Base-by-base conservation (phyloP, 1,140 invertebrate genomes). In the Galendromus occidentalis region DNA sequence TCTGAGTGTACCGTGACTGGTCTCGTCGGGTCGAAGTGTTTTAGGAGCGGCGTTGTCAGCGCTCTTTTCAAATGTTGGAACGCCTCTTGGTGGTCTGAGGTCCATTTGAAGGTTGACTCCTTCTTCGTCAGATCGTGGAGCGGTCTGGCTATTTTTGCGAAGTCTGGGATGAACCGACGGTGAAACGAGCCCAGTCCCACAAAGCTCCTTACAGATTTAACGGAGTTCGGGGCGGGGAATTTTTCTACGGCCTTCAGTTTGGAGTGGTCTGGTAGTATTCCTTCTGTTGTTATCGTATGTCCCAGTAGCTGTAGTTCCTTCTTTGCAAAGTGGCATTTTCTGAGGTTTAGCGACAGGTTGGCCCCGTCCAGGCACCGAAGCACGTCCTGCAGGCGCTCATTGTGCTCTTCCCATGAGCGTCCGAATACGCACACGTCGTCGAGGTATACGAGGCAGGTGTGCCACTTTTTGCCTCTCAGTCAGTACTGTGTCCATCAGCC, bases 161-260 rank as follows among this genome's bases (percentile, higher is more conserved):
- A 75, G 59, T 71, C 72, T 6, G 67, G 71, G n/a, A 77, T 69
- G 67, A 80, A 79, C 33, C 72, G 69, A 1, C 72, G 68, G 69
- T 78, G 79, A 69, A 75, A 79, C 42, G 70, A 70, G 5, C 73
- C 69, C 65, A 78, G 72, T 0, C 76, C 78, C 12, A 78, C 67
- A 66, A 80, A 79, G 44, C 74, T 66, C 39, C 75, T 66, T 0
- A 79, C 17, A 30, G 78, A 73, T 59, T 72, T 74, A 7, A 73
- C 45, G 70, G 33, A 44, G 1, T 25, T 17, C 2, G 67, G 67
- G 7, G 41, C 18, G n/a, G 44, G 28, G 0, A 66, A 67, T 12
- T 33, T 9, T 5, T 25, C 17, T 7, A 68, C 39, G 12, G 67
- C 44, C 7, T 20, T 12, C 1, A 63, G n/a, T 18, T 68, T 67